Evolutionary conservation across 2,888 invertebrate species (phyloP).

Genomic region (Eubasilissa splendida): DNA sequence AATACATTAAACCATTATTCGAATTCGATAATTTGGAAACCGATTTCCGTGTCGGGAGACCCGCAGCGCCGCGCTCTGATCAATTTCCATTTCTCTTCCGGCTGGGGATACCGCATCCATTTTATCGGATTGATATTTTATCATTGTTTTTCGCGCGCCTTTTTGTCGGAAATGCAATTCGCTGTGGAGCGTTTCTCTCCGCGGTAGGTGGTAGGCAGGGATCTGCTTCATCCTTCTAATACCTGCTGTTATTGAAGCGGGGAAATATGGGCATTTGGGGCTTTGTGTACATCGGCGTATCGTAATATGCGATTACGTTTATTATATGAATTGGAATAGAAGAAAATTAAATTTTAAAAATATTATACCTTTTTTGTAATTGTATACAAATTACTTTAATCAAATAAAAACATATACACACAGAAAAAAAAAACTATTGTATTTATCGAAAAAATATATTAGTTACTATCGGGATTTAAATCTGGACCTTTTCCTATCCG

Average conservation of each 20-base stretch:
- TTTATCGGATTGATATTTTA: constrained; percentile 49
- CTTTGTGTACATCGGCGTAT: background rate
- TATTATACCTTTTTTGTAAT: too few species aligned
- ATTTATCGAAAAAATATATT: too few species aligned
- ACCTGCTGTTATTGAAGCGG: constrained; percentile 9
- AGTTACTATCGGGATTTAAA: too few species aligned
- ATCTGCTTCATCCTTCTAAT: background rate
- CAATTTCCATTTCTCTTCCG: constrained; percentile 52
- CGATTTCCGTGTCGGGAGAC: constrained; percentile 3
- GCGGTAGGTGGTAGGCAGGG: background rate
- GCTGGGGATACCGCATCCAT: constrained; percentile 42
- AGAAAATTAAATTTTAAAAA: too few species aligned
- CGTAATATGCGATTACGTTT: too few species aligned
- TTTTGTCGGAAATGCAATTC: constrained; percentile 41
- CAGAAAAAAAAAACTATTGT: too few species aligned
- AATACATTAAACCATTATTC: constrained; percentile 13
- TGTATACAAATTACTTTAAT: too few species aligned
- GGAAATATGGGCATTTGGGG: constrained; percentile 14
- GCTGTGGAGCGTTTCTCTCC: constrained; percentile 10
- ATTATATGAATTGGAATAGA: too few species aligned
- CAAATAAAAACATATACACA: too few species aligned
- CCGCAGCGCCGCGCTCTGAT: constrained; percentile 37
- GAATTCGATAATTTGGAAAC: constrained; percentile 26
- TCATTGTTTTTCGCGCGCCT: constrained; percentile 48
- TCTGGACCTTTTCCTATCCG: too few species aligned